Base-by-base conservation (phyloP, 2,113 vertebrate species). In the Elgaria multicarinata region DNA sequence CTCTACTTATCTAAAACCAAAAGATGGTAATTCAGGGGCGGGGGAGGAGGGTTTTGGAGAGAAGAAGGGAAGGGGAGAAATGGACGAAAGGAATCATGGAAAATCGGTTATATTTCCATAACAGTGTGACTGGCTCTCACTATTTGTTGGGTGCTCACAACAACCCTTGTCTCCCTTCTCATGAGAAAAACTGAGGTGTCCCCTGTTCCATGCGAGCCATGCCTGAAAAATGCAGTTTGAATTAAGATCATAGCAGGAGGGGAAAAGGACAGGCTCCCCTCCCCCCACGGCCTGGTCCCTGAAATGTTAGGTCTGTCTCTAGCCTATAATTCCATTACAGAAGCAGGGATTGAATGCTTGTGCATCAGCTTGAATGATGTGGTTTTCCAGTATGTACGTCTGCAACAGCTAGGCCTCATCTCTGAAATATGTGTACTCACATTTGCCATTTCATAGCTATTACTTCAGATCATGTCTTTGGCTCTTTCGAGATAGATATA, bases 361-460 rank as follows among this genome's bases (percentile, higher is more conserved):
- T 26, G 36, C 26, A 58, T 64, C 55, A 87, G 72, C n/a, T 74
- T 83, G 81, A n/a, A 42, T 53, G 18, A 3, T 36, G 69, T 87
- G 78, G 39, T 80, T 18, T 42, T 75, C 7, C 33, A 69, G 46
- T 93, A 76, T 36, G 80, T 10, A 6, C 77, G 46, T 26, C 13
- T 13, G 26, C 0, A 6, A 31, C 16, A 84, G 67, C 18, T 92
- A 71, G 50, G 44, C 20, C 26, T 69, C 9, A 77, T 80, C 91
- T 94, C 92, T 50, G 85, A 64, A 93, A 90, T 62, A 67, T 46
- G 31, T 39, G 6, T 67, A 39, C 64, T 75, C 67, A n/a, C n/a
- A n/a, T 72, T 64, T 89, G 28, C 87, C 33, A 16, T 84, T 84
- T 80, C n/a, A 90, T 88, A 39, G 7, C 62, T 0, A 44, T 69